These are phyloP conservation scores for Tethea ocularis DNA, from an alignment of 2,888 invertebrate species.

Conservation along the genomic window DNA sequence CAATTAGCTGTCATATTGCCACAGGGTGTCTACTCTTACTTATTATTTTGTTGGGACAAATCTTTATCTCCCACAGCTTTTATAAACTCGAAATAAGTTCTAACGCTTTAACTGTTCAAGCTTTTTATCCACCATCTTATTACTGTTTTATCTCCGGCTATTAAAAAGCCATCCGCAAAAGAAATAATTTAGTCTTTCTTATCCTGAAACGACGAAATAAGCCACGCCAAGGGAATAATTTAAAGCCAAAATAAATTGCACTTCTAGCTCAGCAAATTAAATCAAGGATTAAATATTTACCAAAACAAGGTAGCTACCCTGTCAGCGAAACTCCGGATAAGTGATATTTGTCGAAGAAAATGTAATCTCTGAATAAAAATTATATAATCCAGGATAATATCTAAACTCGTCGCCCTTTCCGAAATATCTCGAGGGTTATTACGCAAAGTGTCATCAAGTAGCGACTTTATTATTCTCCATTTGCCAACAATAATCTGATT, in stretches of 20 bases:
- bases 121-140: too few relatives aligned
- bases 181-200: not conserved
- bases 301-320: not conserved
- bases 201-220: not conserved
- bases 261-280: slow-evolving; percentile 4
- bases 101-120: not conserved
- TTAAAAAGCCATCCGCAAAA: not conserved
- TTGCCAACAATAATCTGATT: slow-evolving; percentile 14
- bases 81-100: not conserved
- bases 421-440: slow-evolving; percentile 20
- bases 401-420: slow-evolving; percentile 12
- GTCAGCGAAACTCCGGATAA: slow-evolving; percentile 1
- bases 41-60: not conserved
- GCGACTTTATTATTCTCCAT: slow-evolving; percentile 23
- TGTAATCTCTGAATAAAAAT: slow-evolving; percentile 23
- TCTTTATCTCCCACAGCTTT: too few relatives aligned
- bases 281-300: slow-evolving; percentile 6
- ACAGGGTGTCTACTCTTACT: not conserved
- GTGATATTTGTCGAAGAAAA: slow-evolving; percentile 21
- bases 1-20: not conserved
- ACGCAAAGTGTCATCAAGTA: slow-evolving; percentile 20
- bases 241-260: not conserved
- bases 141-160: too few relatives aligned
- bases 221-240: not conserved
- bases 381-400: slow-evolving; percentile 27